Percentiles rank a stretch among this genome's conserved stretches.
phyloP scores from a whole-genome alignment of 1,140 invertebrate species.

The Cylas formicarius region DNA sequence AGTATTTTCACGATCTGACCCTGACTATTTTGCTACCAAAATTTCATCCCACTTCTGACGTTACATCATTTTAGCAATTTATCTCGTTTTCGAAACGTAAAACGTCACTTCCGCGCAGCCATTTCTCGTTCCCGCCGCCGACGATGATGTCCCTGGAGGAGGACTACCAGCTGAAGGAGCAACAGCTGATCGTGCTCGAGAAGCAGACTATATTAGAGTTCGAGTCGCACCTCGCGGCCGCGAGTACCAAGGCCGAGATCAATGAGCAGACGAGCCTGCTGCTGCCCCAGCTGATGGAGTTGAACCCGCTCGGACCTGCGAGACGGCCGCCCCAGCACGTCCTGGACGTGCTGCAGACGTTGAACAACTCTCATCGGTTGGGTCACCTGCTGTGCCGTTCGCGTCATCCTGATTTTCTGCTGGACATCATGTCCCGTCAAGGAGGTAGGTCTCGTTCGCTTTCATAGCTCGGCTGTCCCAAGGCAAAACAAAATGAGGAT shows the following conservation, averaged over 20 bases:
- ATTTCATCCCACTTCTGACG: too few relatives aligned
- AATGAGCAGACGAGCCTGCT: constrained; percentile 85
- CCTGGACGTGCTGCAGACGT: constrained; percentile 70
- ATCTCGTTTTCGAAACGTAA: too few relatives aligned
- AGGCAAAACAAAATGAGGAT: too few relatives aligned
- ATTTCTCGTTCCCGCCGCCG: constrained; percentile 72
- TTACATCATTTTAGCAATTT: neutral
- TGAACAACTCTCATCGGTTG: constrained; percentile 73
- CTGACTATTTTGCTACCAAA: too few relatives aligned
- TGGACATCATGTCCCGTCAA: constrained; percentile 86
- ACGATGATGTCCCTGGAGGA: constrained; percentile 45
- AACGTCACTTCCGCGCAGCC: constrained; percentile 25
- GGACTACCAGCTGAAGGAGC: constrained; percentile 36
- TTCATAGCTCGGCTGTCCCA: constrained; percentile 38
- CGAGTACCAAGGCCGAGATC: constrained; percentile 77
- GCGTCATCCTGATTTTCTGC: constrained; percentile 82
- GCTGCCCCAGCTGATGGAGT: constrained; percentile 65
- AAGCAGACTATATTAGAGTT: constrained; percentile 84
- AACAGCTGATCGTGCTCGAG: constrained; percentile 65
- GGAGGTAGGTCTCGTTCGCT: constrained; percentile 48
- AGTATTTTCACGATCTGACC: too few relatives aligned
- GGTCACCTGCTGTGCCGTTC: constrained; percentile 87
- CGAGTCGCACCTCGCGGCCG: constrained; percentile 86
- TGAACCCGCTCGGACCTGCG: constrained; percentile 77
- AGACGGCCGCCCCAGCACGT: constrained; percentile 69